Base-by-base conservation (phyloP, 2,797 vertebrate genomes). In the Falco columbarius region DNA sequence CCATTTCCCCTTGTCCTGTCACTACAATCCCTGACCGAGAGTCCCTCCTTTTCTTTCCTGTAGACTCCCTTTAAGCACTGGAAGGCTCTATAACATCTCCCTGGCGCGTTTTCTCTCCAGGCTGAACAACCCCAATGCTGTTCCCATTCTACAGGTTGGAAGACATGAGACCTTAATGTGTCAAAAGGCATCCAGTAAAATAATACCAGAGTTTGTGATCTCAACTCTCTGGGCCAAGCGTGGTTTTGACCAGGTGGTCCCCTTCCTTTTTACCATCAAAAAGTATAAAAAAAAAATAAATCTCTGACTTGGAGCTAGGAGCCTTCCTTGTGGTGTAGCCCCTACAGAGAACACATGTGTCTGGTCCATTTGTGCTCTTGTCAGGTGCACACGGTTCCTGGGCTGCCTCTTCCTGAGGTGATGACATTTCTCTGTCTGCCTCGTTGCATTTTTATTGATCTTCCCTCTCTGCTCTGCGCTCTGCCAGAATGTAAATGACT, bases 371-470 rank as follows among this genome's bases (percentile, higher is more conserved):
- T 7, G 42, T 23, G 2, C 80, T 47, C 14, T 2, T 4, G 34
- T 19, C 19, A 9, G 55, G 36, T 19, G 24, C 55, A 0, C 0
- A 14, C 1, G 1, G 24, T 63, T 59, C n/a, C 76, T 20, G 73
- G 23, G 59, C 49, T 5, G 8, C 63, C 88, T 65, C 52, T 92
- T 86, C 74, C 85, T 2, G 14, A 77, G 85, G 80, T 59, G 58
- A 38, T 89, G 91, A 46, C 80, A 38, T 85, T 90, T 81, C 79
- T 73, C 90, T 67, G 18, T n/a, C 76, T 34, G 76, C 93, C 86
- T 94, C 52, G 5, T 58, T 84, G 95, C n/a, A 1, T 93, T 96
- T 79, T 72, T 92, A 90, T 96, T 12, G 90, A 93, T 94, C 56
- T 71, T 82, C 59, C 75, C 34, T 54, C 74, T 68, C 80, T 3